A percentile compares a stretch with the other conserved stretches of the same genome.
Evolutionary conservation across 2,888 invertebrate species (phyloP).

Genomic region (Hydraecia micacea): DNA sequence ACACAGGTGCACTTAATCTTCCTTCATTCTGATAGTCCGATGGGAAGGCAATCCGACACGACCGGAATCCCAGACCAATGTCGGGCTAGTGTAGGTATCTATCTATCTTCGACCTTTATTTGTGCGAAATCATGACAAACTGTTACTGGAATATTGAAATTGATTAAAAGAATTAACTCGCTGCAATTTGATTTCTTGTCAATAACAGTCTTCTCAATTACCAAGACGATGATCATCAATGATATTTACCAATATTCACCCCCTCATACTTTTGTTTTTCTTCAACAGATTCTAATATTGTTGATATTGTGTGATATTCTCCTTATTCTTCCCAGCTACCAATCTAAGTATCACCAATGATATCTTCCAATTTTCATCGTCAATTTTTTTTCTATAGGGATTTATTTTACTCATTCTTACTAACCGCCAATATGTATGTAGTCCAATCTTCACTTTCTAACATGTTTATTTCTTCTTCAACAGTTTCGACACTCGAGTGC

Average conservation of each 20-base stretch:
- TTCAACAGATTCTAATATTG: background rate
- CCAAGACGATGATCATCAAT: background rate
- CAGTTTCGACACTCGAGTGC: conserved; percentile 85
- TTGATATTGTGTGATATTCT: background rate
- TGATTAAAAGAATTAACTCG: background rate
- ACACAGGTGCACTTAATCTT: no score
- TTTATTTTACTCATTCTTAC: background rate
- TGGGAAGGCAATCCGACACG: no score
- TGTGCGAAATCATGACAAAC: background rate
- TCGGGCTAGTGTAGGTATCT: no score
- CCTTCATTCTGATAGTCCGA: no score
- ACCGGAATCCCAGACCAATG: no score
- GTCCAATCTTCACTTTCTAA: background rate
- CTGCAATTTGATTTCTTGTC: background rate
- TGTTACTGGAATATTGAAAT: background rate
- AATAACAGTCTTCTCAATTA: background rate
- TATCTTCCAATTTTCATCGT: background rate
- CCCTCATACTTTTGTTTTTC: background rate
- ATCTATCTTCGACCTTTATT: background rate
- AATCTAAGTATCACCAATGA: background rate
- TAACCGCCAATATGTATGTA: background rate
- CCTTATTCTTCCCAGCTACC: background rate
- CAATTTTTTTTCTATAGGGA: no score
- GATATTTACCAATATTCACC: background rate
- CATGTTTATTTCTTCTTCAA: conserved; percentile 49